phyloP scores from a whole-genome alignment of 2,113 vertebrate species.

The Verasper variegatus region DNA sequence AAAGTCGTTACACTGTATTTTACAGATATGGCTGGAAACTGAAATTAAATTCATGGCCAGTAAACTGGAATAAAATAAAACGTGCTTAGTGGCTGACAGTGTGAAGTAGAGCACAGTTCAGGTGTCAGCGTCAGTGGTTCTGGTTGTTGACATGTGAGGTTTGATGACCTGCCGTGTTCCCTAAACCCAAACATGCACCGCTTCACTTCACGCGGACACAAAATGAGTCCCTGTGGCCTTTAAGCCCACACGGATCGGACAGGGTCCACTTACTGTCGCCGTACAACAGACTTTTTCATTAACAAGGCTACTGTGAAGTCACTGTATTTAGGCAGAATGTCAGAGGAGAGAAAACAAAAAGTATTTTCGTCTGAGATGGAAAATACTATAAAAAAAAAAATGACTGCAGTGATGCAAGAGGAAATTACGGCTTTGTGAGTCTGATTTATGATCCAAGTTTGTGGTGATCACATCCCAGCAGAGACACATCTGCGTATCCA shows the following conservation, averaged over 20 bases:
- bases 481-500: constrained; percentile 45
- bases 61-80: too few species aligned
- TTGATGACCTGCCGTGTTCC: not conserved
- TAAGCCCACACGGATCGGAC: constrained; percentile 10
- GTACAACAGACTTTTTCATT: constrained; percentile 24
- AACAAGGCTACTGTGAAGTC: constrained; percentile 2
- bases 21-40: too few species aligned
- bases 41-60: not conserved
- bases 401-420: not conserved
- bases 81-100: too few species aligned
- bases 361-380: not conserved
- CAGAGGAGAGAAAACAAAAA: constrained; percentile 3
- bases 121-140: not conserved
- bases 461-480: constrained; percentile 15
- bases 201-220: constrained; percentile 36
- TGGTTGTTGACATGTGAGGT: constrained; percentile 1
- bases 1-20: too few species aligned
- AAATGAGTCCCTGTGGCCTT: constrained; percentile 38
- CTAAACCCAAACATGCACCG: not conserved
- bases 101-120: constrained; percentile 6
- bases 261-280: constrained; percentile 2
- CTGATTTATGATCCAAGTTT: not conserved
- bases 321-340: constrained; percentile 11
- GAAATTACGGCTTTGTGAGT: not conserved
- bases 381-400: not conserved